phyloP scores from a whole-genome alignment of 2,888 invertebrate species.

The Calliopum simillimum region DNA sequence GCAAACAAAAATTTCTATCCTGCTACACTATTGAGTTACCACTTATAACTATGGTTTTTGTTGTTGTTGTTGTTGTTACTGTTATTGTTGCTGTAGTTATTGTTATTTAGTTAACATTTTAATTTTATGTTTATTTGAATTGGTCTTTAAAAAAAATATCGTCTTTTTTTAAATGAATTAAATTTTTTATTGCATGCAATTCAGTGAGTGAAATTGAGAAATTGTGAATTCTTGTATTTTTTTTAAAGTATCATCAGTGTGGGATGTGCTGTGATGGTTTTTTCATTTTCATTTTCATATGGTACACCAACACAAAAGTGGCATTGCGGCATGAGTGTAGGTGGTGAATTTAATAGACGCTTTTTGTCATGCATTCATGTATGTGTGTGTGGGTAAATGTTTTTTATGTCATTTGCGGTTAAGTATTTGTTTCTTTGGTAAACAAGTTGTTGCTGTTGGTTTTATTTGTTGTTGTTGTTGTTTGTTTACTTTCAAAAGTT shows the following conservation, averaged over 20 bases:
- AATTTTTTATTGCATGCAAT: conserved; percentile 13
- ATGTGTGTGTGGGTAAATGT: neutral
- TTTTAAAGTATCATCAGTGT: neutral
- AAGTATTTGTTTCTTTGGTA: conserved; percentile 32
- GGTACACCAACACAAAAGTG: conserved; percentile 1
- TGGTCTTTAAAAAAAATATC: conserved; percentile 1
- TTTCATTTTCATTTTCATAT: neutral
- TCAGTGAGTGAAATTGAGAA: neutral
- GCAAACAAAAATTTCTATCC: too few relatives aligned
- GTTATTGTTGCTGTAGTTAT: conserved; percentile 20
- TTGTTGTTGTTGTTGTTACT: neutral
- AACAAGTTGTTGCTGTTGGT: conserved; percentile 28
- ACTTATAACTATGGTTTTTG: neutral
- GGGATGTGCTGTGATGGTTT: neutral
- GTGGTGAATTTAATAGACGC: conserved; percentile 6
- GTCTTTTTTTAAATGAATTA: neutral
- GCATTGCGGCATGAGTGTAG: conserved; percentile 29
- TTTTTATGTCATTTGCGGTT: conserved; percentile 33
- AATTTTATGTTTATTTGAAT: neutral
- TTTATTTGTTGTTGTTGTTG: too few relatives aligned
- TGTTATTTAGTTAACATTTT: neutral
- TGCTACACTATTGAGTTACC: neutral
- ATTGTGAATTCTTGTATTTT: neutral
- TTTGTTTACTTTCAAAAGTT: too few relatives aligned
- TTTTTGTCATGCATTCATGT: neutral